Base-by-base conservation (phyloP, 2,888 invertebrate species). In the Glaucopsyche alexis region DNA sequence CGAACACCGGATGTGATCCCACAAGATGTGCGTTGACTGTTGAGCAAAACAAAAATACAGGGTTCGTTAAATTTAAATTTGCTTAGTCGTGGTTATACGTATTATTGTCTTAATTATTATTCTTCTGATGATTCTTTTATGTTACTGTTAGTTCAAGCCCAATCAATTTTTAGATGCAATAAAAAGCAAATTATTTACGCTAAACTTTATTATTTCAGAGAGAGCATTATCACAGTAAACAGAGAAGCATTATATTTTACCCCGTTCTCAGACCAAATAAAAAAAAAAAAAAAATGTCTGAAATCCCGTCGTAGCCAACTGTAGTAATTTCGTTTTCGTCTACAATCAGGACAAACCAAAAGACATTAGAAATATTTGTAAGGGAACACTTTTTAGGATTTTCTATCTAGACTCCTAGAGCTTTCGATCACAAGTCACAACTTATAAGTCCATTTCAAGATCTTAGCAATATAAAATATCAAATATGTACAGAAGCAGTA, bases 21-120 rank as follows among this genome's bases (percentile, higher is more conserved):
- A 29, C 29, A 60, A 60, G 60, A 60, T 60, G 60, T 60, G 60
- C 29, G 29, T 60, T 29, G 60, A 60, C 13, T 60, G 60, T 60
- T 38, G 7, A 60, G 60, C 60, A 60, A 60, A n/a, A n/a, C n/a
- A n/a, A 60, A 60, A 60, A 60, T 60, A 19, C 19, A 13, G 29
- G 29, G 60, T 11, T 60, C 60, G 60, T 60, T 29, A 60, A 60
- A 60, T 13, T 60, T 29, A 13, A 60, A 29, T 29, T 60, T 60
- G 29, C 60, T 29, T 13, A 60, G 60, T 60, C 5, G 60, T 60
- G 19, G 5, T 19, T 16, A 16, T 52, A 29, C 4, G 29, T 29
- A 29, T 29, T 29, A 16, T n/a, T 8, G 7, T 52, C n/a, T 8
- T 16, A 16, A 52, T n/a, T 52, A 52, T n/a, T 7, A 52, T 16